Evolutionary conservation across 2,888 invertebrate species (phyloP), one percentile per base, ranked within the genome.

Genomic region (Onthophagus sagittarius): DNA sequence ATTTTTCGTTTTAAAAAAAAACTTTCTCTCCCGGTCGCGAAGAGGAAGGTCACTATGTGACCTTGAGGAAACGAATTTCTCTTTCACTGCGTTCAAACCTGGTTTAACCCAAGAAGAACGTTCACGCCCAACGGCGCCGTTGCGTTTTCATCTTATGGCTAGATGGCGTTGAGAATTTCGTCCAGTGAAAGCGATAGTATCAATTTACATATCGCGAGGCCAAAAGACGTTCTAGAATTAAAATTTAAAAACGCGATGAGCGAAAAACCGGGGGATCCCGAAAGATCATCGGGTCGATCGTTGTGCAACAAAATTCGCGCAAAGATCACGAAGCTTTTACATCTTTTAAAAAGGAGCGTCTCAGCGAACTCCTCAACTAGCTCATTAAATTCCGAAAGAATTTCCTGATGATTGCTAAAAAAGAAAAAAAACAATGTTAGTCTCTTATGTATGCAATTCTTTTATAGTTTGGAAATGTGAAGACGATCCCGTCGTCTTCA

Each of bases 21-120:
- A 67, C 67, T 67, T 67, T 77, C 75, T 79, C 80, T 81, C 80
- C 23, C 23, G 23, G 80, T 80, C 81, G 80, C 76, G 75, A 72
- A 63, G 69, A 73, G 80, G 81, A 83, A 83, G 83, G 83, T 83
- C 82, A 79, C 75, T 75, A 76, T 74, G 77, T 82, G 82, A 81
- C 83, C 83, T 83, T 83, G 83, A 82, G 39, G 81, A 80, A 78
- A 79, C 76, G 78, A 81, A 79, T 83, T 82, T 81, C 80, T 82
- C 81, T 81, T 75, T 83, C 83, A 53, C 39, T 11, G 39, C 11
- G 83, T 82, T 82, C 80, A 81, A 80, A 76, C 78, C 74, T 76
- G 74, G 77, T 79, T 80, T 78, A 80, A 78, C 80, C 79, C 79
- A 79, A 64, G 23, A 23, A 23, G 23, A 23, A 53, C 39, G 39